phyloP scores from a whole-genome alignment of 1,140 invertebrate genomes.

The Drosophila seguyi region DNA sequence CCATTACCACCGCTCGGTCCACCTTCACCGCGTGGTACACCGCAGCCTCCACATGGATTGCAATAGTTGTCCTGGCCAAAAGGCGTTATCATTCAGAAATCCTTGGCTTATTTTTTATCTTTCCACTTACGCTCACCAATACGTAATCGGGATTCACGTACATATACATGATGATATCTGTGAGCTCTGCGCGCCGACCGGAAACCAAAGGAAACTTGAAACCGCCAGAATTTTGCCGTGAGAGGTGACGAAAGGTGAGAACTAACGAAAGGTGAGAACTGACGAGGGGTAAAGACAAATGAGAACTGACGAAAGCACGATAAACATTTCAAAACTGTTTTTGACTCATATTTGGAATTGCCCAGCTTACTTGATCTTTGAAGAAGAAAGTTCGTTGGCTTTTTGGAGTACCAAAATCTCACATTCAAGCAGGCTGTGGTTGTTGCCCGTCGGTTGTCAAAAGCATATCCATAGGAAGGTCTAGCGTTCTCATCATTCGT shows the following conservation, averaged over 20 bases:
- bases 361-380: not conserved
- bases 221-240: conserved; percentile 12
- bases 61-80: conserved; percentile 14
- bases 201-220: conserved; percentile 16
- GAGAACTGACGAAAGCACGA: not conserved
- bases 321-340: not conserved
- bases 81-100: not conserved
- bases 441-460: not conserved
- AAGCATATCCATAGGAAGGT: not conserved
- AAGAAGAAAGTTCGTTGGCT: not conserved
- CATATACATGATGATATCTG: conserved; percentile 20
- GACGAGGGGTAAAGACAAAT: not conserved
- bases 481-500: not conserved
- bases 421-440: not conserved
- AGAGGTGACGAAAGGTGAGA: not conserved
- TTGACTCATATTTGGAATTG: not conserved
- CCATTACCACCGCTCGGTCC: no score
- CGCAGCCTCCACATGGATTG: conserved; percentile 16
- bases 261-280: not conserved
- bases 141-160: conserved; percentile 26
- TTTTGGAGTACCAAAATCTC: not conserved
- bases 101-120: no score
- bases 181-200: not conserved
- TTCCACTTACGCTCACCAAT: conserved; percentile 17
- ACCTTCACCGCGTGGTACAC: not conserved